These are phyloP conservation scores for Halictus rubicundus DNA, from an alignment of 1,140 invertebrate genomes.

Conservation along the genomic window DNA sequence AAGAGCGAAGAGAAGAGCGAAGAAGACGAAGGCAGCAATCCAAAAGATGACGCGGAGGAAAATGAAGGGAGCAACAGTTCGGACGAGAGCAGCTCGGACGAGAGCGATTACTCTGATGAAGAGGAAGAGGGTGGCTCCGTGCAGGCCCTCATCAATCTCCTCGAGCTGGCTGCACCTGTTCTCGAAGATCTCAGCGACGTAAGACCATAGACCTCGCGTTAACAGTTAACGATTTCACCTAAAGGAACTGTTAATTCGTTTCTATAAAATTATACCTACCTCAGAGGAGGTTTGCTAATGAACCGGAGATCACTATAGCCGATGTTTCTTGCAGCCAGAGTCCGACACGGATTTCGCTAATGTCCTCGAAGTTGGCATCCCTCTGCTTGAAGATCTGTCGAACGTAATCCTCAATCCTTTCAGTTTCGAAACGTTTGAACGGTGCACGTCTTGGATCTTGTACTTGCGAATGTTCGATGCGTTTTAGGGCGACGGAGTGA, in stretches of 20 bases:
- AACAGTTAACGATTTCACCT: too few relatives aligned
- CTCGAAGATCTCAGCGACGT: conserved; percentile 78
- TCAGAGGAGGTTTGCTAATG: background rate
- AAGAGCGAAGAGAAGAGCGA: background rate
- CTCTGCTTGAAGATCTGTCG: conserved; percentile 72
- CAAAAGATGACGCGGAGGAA: conserved; percentile 42
- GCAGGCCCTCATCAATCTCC: conserved; percentile 67
- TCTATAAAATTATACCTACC: too few relatives aligned
- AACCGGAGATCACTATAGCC: background rate
- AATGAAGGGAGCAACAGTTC: background rate
- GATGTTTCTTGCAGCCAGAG: conserved; percentile 70
- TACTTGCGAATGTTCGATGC: background rate
- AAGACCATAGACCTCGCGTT: conserved; percentile 43
- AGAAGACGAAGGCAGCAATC: background rate
- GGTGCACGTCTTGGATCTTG: background rate
- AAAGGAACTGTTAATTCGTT: too few relatives aligned
- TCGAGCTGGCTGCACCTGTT: conserved; percentile 72
- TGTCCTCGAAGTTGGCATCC: conserved; percentile 69
- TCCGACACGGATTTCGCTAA: conserved; percentile 71
- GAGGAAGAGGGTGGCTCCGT: conserved; percentile 69
- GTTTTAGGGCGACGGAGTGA: conserved; percentile 72
- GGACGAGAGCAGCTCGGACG: conserved; percentile 29
- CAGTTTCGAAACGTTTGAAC: too few relatives aligned
- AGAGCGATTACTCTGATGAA: conserved; percentile 56
- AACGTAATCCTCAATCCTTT: conserved; percentile 58